Evolutionary conservation across 2,113 vertebrate species (phyloP).

Genomic region (Grammomys dolichurus): DNA sequence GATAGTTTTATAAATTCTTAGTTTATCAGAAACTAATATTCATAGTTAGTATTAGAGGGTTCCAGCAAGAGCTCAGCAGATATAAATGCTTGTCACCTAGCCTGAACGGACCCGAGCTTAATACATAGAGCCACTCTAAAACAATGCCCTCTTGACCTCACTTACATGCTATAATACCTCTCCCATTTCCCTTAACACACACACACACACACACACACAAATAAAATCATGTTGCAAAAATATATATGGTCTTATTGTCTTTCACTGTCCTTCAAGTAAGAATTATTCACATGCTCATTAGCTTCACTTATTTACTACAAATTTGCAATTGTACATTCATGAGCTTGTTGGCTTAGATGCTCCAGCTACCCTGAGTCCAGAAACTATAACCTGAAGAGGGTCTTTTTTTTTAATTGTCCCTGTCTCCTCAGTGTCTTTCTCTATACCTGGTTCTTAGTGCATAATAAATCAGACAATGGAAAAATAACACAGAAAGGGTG

Average conservation of each 20-base stretch:
- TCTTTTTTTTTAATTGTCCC: background rate
- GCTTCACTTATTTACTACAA: background rate
- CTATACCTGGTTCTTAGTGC: background rate
- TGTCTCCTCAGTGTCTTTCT: background rate
- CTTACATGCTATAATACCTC: background rate
- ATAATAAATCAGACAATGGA: background rate
- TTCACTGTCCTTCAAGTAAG: background rate
- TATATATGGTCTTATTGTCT: background rate
- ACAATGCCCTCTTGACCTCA: background rate
- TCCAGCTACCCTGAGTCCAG: background rate
- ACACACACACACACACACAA: background rate
- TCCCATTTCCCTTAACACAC: background rate
- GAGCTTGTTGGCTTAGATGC: no score
- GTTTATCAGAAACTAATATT: background rate
- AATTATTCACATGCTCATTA: background rate
- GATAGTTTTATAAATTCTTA: slow-evolving; percentile 4
- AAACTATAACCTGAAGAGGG: background rate
- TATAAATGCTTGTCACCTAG: background rate
- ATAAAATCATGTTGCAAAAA: background rate
- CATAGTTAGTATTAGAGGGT: background rate
- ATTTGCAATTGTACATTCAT: background rate
- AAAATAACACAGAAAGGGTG: background rate
- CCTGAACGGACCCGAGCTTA: background rate
- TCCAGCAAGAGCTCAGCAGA: background rate
- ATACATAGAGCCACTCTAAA: no score